phyloP scores from a whole-genome alignment of 2,888 invertebrate genomes.

The Junonia oenone region DNA sequence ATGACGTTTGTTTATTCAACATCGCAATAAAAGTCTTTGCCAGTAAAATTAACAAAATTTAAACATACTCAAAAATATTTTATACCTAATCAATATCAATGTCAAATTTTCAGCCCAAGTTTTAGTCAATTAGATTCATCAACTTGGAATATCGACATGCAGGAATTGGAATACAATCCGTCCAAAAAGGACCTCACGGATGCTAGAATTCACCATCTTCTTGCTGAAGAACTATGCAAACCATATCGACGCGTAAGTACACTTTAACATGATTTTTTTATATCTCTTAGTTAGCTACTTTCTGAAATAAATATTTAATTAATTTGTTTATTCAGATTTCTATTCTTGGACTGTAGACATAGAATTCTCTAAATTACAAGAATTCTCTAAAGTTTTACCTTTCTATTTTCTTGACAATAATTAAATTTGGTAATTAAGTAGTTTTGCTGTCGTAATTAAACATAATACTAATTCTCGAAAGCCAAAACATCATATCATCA shows the following conservation, averaged over 20 bases:
- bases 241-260: conserved; percentile 91
- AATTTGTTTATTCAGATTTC: background rate
- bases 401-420: too few relatives aligned
- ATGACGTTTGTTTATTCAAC: background rate
- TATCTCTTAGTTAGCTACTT: background rate
- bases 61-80: background rate
- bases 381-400: too few relatives aligned
- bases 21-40: background rate
- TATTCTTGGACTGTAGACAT: too few relatives aligned
- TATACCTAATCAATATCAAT: background rate
- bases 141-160: conserved; percentile 95
- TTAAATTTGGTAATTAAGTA: too few relatives aligned
- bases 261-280: too few relatives aligned
- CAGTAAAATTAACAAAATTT: background rate
- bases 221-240: conserved; percentile 93
- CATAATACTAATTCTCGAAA: too few relatives aligned
- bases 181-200: conserved; percentile 95
- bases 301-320: background rate
- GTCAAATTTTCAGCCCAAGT: conserved; percentile 81
- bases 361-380: too few relatives aligned
- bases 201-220: conserved; percentile 94
- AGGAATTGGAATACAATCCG: conserved; percentile 94
- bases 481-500: background rate
- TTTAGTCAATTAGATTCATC: conserved; percentile 91
- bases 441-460: too few relatives aligned